Evolutionary conservation across 2,888 invertebrate genomes (phyloP).

Genomic region (Microctonus hyperodae): DNA sequence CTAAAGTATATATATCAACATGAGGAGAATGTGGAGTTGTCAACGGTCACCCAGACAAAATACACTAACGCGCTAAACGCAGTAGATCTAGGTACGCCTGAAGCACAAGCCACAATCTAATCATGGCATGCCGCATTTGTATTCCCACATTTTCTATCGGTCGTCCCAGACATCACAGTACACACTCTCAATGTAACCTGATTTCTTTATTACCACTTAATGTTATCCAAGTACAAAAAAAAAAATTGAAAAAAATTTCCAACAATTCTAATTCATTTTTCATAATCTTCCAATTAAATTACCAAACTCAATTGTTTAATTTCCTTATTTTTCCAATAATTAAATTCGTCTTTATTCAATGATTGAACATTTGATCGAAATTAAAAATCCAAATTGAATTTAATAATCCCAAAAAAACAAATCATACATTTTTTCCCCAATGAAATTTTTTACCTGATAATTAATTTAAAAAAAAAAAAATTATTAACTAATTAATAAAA

Average conservation of each 20-base stretch:
- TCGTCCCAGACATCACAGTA: neutral
- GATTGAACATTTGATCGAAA: too few relatives aligned
- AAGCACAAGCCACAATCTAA: constrained; percentile 61
- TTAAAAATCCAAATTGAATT: too few relatives aligned
- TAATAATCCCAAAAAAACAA: too few relatives aligned
- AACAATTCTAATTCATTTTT: too few relatives aligned
- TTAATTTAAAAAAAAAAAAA: neutral
- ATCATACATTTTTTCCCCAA: too few relatives aligned
- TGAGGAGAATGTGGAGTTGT: constrained; percentile 58
- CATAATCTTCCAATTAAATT: too few relatives aligned
- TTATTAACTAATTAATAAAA: neutral
- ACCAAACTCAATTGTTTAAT: too few relatives aligned
- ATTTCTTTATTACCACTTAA: neutral
- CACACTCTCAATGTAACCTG: constrained; percentile 7
- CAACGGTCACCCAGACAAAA: constrained; percentile 60
- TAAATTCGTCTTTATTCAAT: too few relatives aligned
- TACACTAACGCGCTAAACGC: constrained; percentile 60
- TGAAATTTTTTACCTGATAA: too few relatives aligned
- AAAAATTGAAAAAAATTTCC: too few relatives aligned
- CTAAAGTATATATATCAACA: constrained; percentile 42
- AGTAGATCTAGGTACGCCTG: constrained; percentile 55
- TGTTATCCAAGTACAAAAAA: neutral
- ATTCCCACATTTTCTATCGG: constrained; percentile 51
- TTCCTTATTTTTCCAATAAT: too few relatives aligned
- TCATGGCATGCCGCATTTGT: constrained; percentile 58